Base-by-base conservation (phyloP, 2,888 invertebrate species). In the Ceratothoa steindachneri region DNA sequence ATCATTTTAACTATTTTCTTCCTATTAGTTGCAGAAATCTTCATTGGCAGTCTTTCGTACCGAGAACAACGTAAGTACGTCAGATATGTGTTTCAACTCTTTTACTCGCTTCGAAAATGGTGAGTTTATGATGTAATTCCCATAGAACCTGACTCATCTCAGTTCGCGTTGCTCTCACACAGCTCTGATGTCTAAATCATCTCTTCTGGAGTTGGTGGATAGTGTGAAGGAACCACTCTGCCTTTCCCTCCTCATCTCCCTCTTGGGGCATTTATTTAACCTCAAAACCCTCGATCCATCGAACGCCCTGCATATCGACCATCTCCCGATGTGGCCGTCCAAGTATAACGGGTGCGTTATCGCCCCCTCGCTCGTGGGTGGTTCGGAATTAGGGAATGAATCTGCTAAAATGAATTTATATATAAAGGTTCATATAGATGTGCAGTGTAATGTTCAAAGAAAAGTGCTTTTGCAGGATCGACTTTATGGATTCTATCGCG, bases 181-280 rank as follows among this genome's bases (percentile, higher is more conserved):
- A 69, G 77, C 66, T 22, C 51, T 77, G 52, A 65, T 78, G 75
- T 69, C 55, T 29, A 65, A 73, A 51, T 68, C 71, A 3, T 71
- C 67, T 4, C 72, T 78, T 19, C 64, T 78, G 30, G 75, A 73
- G n/a, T 71, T 75, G 29, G 55, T 78, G 3, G 69, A 71, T 27
- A 68, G 73, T 52, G 51, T 78, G 9, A 60, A 71, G 53, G 78
- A 78, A 30, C 73, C 78, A 30, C 75, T 71, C 22, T 78, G 78
- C 41, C 75, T 78, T 15, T 75, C 75, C 67, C 55, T 78, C 52
- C 55, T 78, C 30, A 75, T 73, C 41, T 78, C 78, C 12, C 74
- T 78, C 19, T 69, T 78, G 15, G 75, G 78, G 4, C 69, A 72
- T 41, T 53, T 78, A 1, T 65, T 75, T 30, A 78, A 78, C 53